A percentile compares a stretch with the other conserved stretches of the same genome.
Evolutionary conservation across 2,113 vertebrate genomes (phyloP).

Genomic region (Dipodomys spectabilis): DNA sequence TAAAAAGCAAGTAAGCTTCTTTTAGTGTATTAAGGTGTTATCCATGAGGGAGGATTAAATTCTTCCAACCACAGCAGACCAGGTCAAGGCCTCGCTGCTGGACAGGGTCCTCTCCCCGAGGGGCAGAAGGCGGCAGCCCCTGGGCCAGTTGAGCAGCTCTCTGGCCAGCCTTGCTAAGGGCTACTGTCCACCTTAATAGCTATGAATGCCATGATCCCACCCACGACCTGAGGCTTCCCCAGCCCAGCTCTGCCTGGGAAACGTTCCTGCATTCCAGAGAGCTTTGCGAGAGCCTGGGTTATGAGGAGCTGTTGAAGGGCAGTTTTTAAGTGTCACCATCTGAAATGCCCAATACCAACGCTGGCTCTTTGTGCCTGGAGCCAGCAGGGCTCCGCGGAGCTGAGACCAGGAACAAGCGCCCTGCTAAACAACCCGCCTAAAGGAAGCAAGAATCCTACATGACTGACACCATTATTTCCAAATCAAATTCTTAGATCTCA

Average conservation of each 20-base stretch:
- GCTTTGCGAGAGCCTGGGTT: rapidly evolving
- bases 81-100: neutral
- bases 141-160: neutral
- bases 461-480: neutral
- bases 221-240: too few relatives aligned
- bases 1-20: constrained; percentile 50
- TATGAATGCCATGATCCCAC: neutral
- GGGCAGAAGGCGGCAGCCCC: neutral
- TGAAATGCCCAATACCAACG: neutral
- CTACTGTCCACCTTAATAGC: too few relatives aligned
- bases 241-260: too few relatives aligned
- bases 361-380: too few relatives aligned
- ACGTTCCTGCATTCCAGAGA: neutral
- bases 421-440: neutral
- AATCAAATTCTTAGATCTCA: too few relatives aligned
- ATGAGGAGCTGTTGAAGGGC: neutral
- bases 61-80: neutral
- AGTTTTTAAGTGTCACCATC: neutral
- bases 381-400: neutral
- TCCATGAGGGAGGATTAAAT: neutral
- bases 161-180: neutral
- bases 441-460: neutral
- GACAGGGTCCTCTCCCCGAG: neutral
- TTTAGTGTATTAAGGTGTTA: constrained; percentile 16
- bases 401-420: too few relatives aligned